Evolutionary conservation across 2,797 vertebrate species (phyloP).

Genomic region (Gambusia yucatana): DNA sequence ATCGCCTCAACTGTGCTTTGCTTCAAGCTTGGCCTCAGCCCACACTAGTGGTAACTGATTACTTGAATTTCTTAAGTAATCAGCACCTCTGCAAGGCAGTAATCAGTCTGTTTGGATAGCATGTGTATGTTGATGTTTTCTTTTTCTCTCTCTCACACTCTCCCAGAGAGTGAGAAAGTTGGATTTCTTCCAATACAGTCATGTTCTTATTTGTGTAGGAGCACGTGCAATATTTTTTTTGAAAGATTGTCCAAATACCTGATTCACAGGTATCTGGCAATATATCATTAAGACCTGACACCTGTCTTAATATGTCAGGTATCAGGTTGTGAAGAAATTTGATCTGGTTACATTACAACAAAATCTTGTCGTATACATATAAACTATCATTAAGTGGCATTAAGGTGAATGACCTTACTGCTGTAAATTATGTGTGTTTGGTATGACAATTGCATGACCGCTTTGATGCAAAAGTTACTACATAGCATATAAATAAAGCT

Average conservation of each 20-base stretch:
- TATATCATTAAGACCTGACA: background rate
- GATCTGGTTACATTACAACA: background rate
- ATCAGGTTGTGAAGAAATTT: background rate
- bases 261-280: background rate
- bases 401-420: background rate
- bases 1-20: conserved; percentile 52
- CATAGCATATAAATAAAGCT: background rate
- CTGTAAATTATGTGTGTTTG: background rate
- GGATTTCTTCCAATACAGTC: conserved; percentile 3
- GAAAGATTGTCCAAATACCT: background rate
- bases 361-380: background rate
- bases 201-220: background rate
- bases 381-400: background rate
- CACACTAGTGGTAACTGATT: conserved; percentile 61
- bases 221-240: background rate
- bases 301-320: background rate
- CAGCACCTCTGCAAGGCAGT: conserved; percentile 65
- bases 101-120: conserved; percentile 71
- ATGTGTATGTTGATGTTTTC: conserved; percentile 38
- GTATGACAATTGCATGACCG: background rate
- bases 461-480: background rate
- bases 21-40: conserved; percentile 64
- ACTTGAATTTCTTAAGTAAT: conserved; percentile 70
- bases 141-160: conserved; percentile 29
- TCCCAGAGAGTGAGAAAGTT: conserved; percentile 17